Percentiles rank a stretch among this genome's conserved stretches.
Conservation (phyloP, 2,113 vertebrate genomes). For the Saccopteryx bilineata region DNA sequence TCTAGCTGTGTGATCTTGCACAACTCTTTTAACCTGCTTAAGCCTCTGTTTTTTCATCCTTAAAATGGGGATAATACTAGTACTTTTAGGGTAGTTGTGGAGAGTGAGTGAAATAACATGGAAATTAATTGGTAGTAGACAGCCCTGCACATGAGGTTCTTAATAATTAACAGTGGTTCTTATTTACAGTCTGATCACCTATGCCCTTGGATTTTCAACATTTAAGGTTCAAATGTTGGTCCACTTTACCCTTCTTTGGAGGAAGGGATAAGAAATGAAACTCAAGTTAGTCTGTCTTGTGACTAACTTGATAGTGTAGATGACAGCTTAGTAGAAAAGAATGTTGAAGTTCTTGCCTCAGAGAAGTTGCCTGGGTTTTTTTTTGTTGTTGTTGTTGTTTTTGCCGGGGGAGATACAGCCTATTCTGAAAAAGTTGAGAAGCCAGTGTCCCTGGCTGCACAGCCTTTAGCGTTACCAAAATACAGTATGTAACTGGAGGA, state of each 20-base stretch:
- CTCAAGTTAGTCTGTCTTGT: conserved; percentile 20
- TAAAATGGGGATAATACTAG: neutral
- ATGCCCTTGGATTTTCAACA: conserved; percentile 9
- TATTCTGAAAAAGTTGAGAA: neutral
- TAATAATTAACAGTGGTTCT: neutral
- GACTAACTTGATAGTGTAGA: conserved; percentile 35
- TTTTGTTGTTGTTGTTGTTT: too few species aligned
- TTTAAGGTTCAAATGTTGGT: neutral
- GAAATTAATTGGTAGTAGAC: neutral
- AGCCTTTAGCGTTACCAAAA: neutral
- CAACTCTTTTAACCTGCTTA: neutral
- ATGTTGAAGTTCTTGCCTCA: conserved; percentile 35
- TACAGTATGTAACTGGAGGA: neutral
- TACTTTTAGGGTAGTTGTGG: neutral
- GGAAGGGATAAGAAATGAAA: conserved; percentile 33
- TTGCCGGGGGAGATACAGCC: neutral
- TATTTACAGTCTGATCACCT: neutral
- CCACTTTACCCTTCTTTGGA: neutral
- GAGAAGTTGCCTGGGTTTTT: neutral
- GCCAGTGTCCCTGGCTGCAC: neutral
- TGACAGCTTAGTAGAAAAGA: conserved; percentile 35
- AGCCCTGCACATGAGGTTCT: neutral
- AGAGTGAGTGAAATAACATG: neutral
- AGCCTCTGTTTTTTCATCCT: neutral
- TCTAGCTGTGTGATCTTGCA: neutral